Base-by-base conservation (phyloP, 2,797 vertebrate species). In the Philypnodon macrostomus region DNA sequence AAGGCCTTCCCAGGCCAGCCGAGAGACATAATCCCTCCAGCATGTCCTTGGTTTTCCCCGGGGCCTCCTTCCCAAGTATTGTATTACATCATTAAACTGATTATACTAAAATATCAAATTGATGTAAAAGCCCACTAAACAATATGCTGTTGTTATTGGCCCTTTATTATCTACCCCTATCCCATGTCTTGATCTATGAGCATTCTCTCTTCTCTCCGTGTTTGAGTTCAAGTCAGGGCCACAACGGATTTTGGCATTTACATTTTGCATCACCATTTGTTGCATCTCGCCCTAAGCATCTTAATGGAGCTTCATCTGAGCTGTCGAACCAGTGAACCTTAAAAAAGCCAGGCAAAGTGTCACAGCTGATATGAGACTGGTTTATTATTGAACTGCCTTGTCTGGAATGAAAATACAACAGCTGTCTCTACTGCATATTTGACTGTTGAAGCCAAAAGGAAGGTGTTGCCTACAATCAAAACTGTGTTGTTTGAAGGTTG, bases 191-290 rank as follows among this genome's bases (percentile, higher is more conserved):
- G 8, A 10, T 1, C 15, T 9, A 11, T 4, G 12, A 3, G 13
- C 19, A 1, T 21, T 33, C 30, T 34, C 13, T 5, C 19, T 1
- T 2, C n/a, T 14, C 18, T 19, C 1, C 16, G 7, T 5, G 17
- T 31, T n/a, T 4, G 31, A 47, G 45, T 47, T 47, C 45, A 47
- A n/a, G 13, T 1, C 17, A 4, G 18, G 45, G 30, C 21, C 45
- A 34, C 17, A 5, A 9, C 45, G 34, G 12, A 47, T 34, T 47
- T 34, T 15, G 30, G 13, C 31, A 47, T 47, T 47, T 21, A 33
- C 33, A 47, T 34, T 14, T 34, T 23, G 31, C 45, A 15, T 23
- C 23, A n/a, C 2, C 30, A 33, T 47, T 47, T 47, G 31, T 47
- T 47, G 5, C 30, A 3, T 34, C 31, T 47, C 24, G 17, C 31